Conservation (phyloP, 2,888 invertebrate species). For the Argyresthia albistria region DNA sequence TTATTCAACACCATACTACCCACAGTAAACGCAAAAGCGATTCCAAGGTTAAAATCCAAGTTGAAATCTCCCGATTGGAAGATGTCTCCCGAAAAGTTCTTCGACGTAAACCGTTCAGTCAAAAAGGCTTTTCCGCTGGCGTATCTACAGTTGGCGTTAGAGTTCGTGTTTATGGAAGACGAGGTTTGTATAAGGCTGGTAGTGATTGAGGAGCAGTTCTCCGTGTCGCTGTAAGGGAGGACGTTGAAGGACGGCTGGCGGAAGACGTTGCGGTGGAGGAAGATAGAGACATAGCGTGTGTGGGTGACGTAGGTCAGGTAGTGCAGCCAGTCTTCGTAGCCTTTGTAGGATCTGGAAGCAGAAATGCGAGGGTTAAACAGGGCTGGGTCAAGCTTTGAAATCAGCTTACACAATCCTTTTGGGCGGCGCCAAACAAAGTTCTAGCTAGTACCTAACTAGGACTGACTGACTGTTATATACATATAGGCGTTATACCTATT, state of each 20-base stretch:
- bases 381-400: too few species aligned
- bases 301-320: slow-evolving; percentile 86
- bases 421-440: too few species aligned
- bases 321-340: slow-evolving; percentile 85
- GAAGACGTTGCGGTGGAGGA: slow-evolving; percentile 81
- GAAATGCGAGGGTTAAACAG: not conserved
- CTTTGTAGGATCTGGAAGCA: slow-evolving; percentile 78
- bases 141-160: slow-evolving; percentile 77
- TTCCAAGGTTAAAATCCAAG: slow-evolving; percentile 83
- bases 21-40: slow-evolving; percentile 86
- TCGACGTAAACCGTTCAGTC: slow-evolving; percentile 77
- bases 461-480: too few species aligned
- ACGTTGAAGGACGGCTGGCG: slow-evolving; percentile 67
- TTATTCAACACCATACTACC: slow-evolving; percentile 88
- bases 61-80: slow-evolving; percentile 75
- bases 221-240: slow-evolving; percentile 60
- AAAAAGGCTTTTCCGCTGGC: slow-evolving; percentile 80
- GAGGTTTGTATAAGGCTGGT: slow-evolving; percentile 69
- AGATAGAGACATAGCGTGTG: slow-evolving; percentile 84
- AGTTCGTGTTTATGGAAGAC: slow-evolving; percentile 53
- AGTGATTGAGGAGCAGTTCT: slow-evolving; percentile 70
- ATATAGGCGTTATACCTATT: too few species aligned
- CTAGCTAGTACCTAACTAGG: too few species aligned
- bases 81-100: slow-evolving; percentile 66
- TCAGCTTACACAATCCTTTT: too few species aligned